Percentiles rank a stretch among this genome's conserved stretches.
phyloP scores from a whole-genome alignment of 2,888 invertebrate genomes.

The Nymphalis polychloros region DNA sequence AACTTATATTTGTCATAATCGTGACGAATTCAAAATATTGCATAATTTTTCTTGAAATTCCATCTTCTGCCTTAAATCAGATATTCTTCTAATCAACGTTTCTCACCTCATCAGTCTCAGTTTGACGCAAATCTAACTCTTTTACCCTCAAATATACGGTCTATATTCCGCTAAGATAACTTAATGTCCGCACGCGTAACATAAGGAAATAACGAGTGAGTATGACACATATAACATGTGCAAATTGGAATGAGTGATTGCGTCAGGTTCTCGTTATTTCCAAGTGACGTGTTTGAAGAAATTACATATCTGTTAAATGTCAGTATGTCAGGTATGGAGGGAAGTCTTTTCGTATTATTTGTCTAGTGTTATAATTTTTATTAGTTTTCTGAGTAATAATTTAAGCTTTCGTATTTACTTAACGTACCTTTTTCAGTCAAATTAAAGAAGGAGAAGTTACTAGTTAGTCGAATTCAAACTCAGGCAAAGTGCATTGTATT shows the following conservation, averaged over 20 bases:
- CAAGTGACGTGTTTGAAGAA: background rate
- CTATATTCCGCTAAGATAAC: background rate
- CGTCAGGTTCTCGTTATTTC: constrained; percentile 13
- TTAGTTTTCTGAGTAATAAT: too few relatives aligned
- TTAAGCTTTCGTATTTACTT: too few relatives aligned
- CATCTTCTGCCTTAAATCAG: constrained; percentile 18
- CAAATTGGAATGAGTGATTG: constrained; percentile 22
- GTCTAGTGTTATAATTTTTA: too few relatives aligned
- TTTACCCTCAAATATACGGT: background rate
- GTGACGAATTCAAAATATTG: background rate
- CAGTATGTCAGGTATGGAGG: background rate
- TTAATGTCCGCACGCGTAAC: background rate
- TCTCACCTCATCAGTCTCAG: background rate
- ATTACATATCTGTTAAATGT: background rate
- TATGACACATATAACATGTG: constrained; percentile 11
- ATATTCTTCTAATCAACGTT: constrained; percentile 22
- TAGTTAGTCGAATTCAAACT: too few relatives aligned
- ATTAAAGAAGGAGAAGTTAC: too few relatives aligned
- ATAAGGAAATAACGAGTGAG: constrained; percentile 21
- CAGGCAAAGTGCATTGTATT: too few relatives aligned
- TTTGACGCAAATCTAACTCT: background rate
- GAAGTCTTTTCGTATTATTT: too few relatives aligned
- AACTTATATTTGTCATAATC: too few relatives aligned
- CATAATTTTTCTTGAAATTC: background rate
- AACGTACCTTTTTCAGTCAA: too few relatives aligned